A percentile compares a stretch with the other conserved stretches of the same genome.
These are phyloP conservation scores for Ibycter americanus DNA, from an alignment of 2,797 vertebrate genomes.

Conservation along the genomic window DNA sequence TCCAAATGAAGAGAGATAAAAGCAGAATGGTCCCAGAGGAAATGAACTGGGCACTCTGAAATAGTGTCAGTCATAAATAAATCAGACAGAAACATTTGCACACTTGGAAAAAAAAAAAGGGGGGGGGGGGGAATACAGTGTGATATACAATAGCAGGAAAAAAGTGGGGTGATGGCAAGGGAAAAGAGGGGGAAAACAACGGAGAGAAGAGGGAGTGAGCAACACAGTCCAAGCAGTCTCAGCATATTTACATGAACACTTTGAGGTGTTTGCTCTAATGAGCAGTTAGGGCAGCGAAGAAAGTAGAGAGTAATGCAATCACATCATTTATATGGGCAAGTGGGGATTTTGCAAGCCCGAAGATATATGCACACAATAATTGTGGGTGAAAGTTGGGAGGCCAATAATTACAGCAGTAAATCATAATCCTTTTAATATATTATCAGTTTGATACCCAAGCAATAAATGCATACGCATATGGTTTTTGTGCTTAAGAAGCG, in stretches of 20 bases:
- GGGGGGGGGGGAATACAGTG: not conserved
- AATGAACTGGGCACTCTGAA: constrained; percentile 20
- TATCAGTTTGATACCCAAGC: constrained; percentile 46
- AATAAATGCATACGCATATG: constrained; percentile 7
- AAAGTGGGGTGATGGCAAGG: not conserved
- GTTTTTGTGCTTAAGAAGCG: not conserved
- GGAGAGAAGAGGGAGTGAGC: not conserved
- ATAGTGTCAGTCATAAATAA: constrained; percentile 44
- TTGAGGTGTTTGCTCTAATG: constrained; percentile 46
- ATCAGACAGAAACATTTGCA: constrained; percentile 6
- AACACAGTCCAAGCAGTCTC: not conserved
- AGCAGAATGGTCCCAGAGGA: constrained; percentile 18
- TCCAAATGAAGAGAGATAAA: constrained; percentile 38
- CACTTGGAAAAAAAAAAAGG: constrained; percentile 52
- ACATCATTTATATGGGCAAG: constrained; percentile 22
- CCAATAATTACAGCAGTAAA: constrained; percentile 57
- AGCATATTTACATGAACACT: not conserved
- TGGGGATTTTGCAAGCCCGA: constrained; percentile 33
- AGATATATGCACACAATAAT: constrained; percentile 49
- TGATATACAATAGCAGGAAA: not conserved
- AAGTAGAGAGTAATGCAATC: constrained; percentile 15
- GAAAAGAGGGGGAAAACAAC: not conserved
- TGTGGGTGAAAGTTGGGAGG: constrained; percentile 49
- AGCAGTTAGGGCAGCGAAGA: constrained; percentile 26
- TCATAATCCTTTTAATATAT: constrained; percentile 61